Percentiles rank a stretch among this genome's conserved stretches.
Conservation (phyloP, 2,888 invertebrate species). For the Scrobipalpa atriplicella region DNA sequence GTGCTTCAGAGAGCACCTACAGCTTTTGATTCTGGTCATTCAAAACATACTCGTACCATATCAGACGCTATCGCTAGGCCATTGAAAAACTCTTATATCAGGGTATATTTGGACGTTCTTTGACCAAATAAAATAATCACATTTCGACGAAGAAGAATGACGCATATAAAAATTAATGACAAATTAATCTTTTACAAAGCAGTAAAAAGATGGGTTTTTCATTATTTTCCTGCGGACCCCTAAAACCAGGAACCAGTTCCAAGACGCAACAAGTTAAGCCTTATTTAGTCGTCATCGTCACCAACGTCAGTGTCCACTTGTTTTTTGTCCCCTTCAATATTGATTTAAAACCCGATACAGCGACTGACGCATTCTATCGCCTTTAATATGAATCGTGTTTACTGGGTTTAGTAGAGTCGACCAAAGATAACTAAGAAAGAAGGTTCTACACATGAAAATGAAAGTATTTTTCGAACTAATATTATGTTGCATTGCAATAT, state of each 20-base stretch:
- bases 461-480: background rate
- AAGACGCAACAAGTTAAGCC: constrained; percentile 36
- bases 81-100: no score
- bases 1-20: no score
- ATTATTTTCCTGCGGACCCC: constrained; percentile 31
- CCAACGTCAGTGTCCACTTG: constrained; percentile 34
- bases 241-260: constrained; percentile 37
- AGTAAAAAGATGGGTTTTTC: constrained; percentile 19
- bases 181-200: no score
- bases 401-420: background rate
- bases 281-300: constrained; percentile 42
- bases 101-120: no score
- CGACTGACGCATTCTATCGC: constrained; percentile 38
- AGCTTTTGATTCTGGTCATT: no score
- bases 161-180: no score
- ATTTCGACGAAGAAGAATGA: no score
- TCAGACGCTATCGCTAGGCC: no score
- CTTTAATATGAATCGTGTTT: background rate
- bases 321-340: constrained; percentile 40
- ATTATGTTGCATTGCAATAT: no score
- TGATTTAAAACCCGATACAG: constrained; percentile 42
- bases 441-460: background rate
- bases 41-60: no score
- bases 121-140: no score
- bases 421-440: background rate